Evolutionary conservation across 2,888 invertebrate species (phyloP).

Genomic region (Lacanobia oleracea): DNA sequence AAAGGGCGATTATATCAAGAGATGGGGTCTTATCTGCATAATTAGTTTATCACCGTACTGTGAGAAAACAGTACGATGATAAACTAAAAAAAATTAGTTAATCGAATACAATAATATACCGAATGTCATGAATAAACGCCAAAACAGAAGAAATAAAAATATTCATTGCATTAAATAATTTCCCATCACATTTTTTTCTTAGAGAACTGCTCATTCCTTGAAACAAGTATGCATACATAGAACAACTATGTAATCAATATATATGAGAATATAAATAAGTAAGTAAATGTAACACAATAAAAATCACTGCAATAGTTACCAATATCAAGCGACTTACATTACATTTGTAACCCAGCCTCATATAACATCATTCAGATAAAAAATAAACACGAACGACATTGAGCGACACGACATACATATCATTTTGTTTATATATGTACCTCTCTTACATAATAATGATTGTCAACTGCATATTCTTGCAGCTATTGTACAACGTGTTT

Average conservation of each 20-base stretch:
- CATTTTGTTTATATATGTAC: slow-evolving; percentile 21
- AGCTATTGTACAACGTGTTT: slow-evolving; percentile 43
- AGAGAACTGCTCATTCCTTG: neutral
- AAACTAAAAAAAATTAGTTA: neutral
- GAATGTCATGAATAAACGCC: neutral
- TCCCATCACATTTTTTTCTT: too few relatives aligned
- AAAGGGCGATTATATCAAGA: slow-evolving; percentile 18
- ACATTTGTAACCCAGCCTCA: slow-evolving; percentile 1
- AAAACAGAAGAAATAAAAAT: neutral
- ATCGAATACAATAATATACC: too few relatives aligned
- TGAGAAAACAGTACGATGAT: neutral
- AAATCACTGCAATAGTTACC: slow-evolving; percentile 23
- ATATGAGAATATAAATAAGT: neutral
- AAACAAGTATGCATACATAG: neutral
- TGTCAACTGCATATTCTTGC: slow-evolving; percentile 40
- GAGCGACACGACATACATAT: slow-evolving; percentile 42
- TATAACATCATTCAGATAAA: slow-evolving; percentile 36
- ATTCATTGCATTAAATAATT: neutral
- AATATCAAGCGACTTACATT: slow-evolving; percentile 9
- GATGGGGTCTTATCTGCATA: slow-evolving; percentile 2
- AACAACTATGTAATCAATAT: neutral
- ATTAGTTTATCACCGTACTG: neutral
- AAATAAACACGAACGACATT: slow-evolving; percentile 35
- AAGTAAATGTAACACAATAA: slow-evolving; percentile 1
- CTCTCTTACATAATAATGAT: slow-evolving; percentile 10